A percentile compares a stretch with the other conserved stretches of the same genome.
phyloP scores from a whole-genome alignment of 2,797 vertebrate species.

The Siniperca obscura region DNA sequence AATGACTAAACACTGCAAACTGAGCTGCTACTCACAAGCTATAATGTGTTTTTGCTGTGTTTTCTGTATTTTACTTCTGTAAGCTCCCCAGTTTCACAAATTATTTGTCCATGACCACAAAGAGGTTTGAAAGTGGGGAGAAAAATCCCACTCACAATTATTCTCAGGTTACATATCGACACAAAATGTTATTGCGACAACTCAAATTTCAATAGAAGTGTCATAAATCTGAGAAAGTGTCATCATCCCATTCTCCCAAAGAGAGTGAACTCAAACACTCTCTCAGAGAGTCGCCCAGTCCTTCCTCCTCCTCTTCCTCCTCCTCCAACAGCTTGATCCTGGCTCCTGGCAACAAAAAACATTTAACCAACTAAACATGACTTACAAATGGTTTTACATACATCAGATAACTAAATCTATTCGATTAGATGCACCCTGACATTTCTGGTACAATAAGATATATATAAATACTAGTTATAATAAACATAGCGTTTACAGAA shows the following conservation, averaged over 20 bases:
- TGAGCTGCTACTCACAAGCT: neutral
- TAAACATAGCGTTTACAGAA: neutral
- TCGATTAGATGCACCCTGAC: neutral
- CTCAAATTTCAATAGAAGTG: neutral
- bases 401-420: too few species aligned
- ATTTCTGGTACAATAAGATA: neutral
- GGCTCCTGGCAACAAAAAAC: constrained; percentile 27
- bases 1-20: neutral
- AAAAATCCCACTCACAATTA: neutral
- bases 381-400: neutral
- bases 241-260: constrained; percentile 14
- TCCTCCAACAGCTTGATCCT: neutral
- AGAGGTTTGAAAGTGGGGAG: neutral
- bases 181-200: neutral
- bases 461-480: too few species aligned
- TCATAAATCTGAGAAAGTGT: constrained; percentile 28
- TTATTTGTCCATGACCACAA: neutral
- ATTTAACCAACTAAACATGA: neutral
- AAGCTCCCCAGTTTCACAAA: neutral
- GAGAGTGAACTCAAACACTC: constrained; percentile 59
- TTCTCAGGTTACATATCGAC: neutral
- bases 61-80: neutral
- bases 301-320: constrained; percentile 37
- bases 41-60: neutral
- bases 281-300: constrained; percentile 49